These are phyloP conservation scores for Myotis lucifugus DNA, from an alignment of 2,113 vertebrate species.

Conservation along the genomic window DNA sequence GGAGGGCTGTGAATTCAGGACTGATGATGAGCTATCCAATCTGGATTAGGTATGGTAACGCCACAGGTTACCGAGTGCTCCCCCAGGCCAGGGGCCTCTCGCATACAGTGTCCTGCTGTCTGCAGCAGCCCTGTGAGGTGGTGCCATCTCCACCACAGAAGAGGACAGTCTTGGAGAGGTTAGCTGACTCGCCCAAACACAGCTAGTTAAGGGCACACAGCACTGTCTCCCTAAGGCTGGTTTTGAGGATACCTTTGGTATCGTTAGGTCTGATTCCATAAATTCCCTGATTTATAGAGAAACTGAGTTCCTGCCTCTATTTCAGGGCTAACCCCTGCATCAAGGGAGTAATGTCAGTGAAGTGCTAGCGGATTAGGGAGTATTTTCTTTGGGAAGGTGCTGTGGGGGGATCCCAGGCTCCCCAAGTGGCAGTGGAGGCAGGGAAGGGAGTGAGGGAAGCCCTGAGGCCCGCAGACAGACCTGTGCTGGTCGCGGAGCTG, in stretches of 20 bases:
- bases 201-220: background rate
- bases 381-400: background rate
- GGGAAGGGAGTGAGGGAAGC: background rate
- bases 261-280: background rate
- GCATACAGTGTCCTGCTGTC: rapidly evolving
- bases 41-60: background rate
- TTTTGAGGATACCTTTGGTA: background rate
- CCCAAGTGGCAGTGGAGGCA: rapidly evolving
- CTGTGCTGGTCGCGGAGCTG: constrained; percentile 89
- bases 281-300: background rate
- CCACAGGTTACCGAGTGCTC: background rate
- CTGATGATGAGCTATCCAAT: background rate
- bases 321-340: background rate
- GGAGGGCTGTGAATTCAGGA: background rate
- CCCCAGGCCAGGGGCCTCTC: background rate
- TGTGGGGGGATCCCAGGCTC: rapidly evolving
- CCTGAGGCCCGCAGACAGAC: constrained; percentile 64
- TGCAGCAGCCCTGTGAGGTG: background rate
- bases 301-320: background rate
- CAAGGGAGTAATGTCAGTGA: background rate
- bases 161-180: background rate
- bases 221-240: background rate
- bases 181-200: background rate
- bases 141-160: rapidly evolving
- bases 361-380: rapidly evolving